Percentiles rank a stretch among this genome's conserved stretches.
Conservation (phyloP, 2,888 invertebrate genomes). For the Arenicola marina region DNA sequence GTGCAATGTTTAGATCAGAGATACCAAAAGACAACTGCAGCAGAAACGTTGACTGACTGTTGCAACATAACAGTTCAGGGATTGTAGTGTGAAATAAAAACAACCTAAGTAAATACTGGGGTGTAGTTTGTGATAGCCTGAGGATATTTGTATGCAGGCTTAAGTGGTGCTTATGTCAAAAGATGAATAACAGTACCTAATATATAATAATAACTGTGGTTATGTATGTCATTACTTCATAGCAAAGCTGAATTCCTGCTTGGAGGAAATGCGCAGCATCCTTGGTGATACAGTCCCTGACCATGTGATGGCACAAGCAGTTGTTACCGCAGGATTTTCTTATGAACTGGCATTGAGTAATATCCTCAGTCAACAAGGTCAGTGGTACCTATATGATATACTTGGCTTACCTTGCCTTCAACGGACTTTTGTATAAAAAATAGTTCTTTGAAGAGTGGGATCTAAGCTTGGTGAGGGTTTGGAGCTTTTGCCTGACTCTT, state of each 20-base stretch:
- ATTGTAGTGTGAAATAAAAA: too few species aligned
- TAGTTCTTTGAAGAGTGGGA: too few species aligned
- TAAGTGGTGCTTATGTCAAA: not conserved
- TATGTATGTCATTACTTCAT: constrained; percentile 10
- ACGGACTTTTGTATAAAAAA: too few species aligned
- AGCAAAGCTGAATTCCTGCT: constrained; percentile 78
- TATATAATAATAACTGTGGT: not conserved
- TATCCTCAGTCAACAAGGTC: constrained; percentile 64
- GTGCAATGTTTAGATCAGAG: not conserved
- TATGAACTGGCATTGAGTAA: constrained; percentile 75
- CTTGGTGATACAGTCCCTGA: constrained; percentile 79
- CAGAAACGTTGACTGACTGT: too few species aligned
- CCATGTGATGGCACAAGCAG: constrained; percentile 73
- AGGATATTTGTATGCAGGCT: too few species aligned
- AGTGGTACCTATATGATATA: not conserved
- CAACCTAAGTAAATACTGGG: too few species aligned
- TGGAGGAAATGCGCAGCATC: constrained; percentile 80
- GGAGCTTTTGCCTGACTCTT: not conserved
- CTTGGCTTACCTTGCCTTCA: not conserved
- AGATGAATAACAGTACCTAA: not conserved
- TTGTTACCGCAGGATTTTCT: constrained; percentile 76
- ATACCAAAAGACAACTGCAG: not conserved
- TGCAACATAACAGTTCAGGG: not conserved
- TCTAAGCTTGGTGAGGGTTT: too few species aligned
- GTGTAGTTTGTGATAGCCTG: too few species aligned